Percentiles rank a stretch among this genome's conserved stretches.
Evolutionary conservation across 53 echinoderm and acorn worm species (phyloP).

Genomic region (Astropecten irregularis): DNA sequence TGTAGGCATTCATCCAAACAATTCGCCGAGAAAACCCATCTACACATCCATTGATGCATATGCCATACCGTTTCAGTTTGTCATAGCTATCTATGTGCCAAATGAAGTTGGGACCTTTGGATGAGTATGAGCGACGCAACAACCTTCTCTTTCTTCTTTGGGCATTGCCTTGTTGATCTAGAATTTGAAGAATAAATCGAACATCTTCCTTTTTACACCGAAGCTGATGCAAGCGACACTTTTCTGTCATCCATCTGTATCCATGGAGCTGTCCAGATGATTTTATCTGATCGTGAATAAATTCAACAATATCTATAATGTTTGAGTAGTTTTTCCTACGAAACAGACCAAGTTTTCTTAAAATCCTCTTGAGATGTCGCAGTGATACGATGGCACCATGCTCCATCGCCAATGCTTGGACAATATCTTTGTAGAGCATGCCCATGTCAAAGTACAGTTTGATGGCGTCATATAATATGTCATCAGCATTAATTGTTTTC

Average conservation of each 20-base stretch:
- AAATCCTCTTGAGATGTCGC: constrained; percentile 38
- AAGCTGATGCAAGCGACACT: constrained; percentile 25
- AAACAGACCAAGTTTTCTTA: constrained; percentile 7
- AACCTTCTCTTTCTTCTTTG: constrained; percentile 39
- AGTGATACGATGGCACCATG: not conserved
- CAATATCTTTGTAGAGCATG: constrained; percentile 1
- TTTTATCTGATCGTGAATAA: constrained; percentile 27
- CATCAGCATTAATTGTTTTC: too few species aligned
- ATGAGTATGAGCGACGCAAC: not conserved
- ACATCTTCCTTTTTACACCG: constrained; percentile 49
- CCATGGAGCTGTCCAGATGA: constrained; percentile 59
- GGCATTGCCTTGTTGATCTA: constrained; percentile 40
- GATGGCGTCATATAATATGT: too few species aligned
- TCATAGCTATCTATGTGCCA: constrained; percentile 49
- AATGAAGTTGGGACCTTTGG: constrained; percentile 33
- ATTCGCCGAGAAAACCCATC: constrained; percentile 26
- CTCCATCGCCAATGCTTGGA: not conserved
- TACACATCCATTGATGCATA: constrained; percentile 22
- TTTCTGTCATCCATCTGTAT: constrained; percentile 67
- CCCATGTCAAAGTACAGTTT: constrained; percentile 37
- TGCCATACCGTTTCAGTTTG: constrained; percentile 3
- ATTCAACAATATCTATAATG: constrained; percentile 35
- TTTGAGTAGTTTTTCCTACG: constrained; percentile 35
- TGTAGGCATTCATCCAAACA: constrained; percentile 44
- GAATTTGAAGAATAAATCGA: constrained; percentile 15